Evolutionary conservation across 2,888 invertebrate species (phyloP), one percentile per base, ranked within the genome.

Genomic region (Heliconius cydno): DNA sequence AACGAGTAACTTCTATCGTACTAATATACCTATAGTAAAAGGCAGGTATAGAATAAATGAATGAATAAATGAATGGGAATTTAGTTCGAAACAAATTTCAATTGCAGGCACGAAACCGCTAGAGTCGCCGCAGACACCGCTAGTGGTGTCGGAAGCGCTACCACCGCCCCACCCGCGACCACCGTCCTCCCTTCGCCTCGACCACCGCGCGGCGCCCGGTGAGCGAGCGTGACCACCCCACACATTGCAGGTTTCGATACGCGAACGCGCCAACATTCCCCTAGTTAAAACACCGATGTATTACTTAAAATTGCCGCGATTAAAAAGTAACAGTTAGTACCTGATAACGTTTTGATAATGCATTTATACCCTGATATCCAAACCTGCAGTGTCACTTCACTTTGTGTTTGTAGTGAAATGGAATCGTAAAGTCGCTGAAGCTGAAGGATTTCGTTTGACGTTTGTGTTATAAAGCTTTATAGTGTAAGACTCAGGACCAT

Each of bases 101-200:
- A 79, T 28, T 77, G 68, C 74, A 95, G 95, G 95, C 86, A 97
- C 97, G 86, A 97, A 97, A 87, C 98, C 98, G 5, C 93, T 98
- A 88, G 98, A 98, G 86, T 97, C 98, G 73, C 98, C 98, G 28
- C 97, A 98, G 92, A 98, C 98, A 81, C 98, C 98, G 65, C 95
- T 96, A 86, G 96, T 96, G 82, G 96, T 96, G 83, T 93, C 93
- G 72, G 95, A 94, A 84, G 90, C 93, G 81, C 88, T 94, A 57
- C 94, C 93, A 13, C 92, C 94, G 60, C 92, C 93, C 77, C 94
- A 94, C 87, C 95, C 94, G 77, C 92, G 94, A 38, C 95, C 95
- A 82, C 95, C 95, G 6, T 94, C 94, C 6, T 95, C 95, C 66
- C 93, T 95, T 79, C 93, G 95, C 80, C 94, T 96, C 86, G 96